Conservation (phyloP, 2,888 invertebrate genomes). For the Macrosiphum euphorbiae region DNA sequence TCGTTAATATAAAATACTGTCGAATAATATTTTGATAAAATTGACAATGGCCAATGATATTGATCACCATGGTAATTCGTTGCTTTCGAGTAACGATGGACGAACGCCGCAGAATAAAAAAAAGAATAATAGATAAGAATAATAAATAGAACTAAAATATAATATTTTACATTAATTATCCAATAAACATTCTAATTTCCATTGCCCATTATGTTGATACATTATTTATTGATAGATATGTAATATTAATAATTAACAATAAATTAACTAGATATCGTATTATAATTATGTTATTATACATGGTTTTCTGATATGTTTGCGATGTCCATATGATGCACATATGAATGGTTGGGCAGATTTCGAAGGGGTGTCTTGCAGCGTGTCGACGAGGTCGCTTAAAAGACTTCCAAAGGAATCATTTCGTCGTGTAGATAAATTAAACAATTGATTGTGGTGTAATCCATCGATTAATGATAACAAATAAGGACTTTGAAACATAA, state of each 20-base stretch:
- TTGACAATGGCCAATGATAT: not conserved
- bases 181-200: not conserved
- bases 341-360: no score
- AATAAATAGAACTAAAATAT: not conserved
- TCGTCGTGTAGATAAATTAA: not conserved
- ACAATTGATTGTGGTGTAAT: not conserved
- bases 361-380: no score
- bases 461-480: not conserved
- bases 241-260: not conserved
- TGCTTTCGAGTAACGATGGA: not conserved
- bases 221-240: no score
- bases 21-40: not conserved
- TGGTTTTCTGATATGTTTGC: not conserved
- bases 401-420: no score
- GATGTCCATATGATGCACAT: no score
- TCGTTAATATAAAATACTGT: not conserved
- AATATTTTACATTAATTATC: not conserved
- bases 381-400: not conserved
- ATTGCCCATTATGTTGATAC: not conserved
- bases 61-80: not conserved
- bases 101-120: not conserved
- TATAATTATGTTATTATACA: not conserved
- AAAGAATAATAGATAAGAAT: no score
- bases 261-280: not conserved
- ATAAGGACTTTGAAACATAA: not conserved